Base-by-base conservation (phyloP, 2,888 invertebrate genomes). In the Dermolepida albohirtum region DNA sequence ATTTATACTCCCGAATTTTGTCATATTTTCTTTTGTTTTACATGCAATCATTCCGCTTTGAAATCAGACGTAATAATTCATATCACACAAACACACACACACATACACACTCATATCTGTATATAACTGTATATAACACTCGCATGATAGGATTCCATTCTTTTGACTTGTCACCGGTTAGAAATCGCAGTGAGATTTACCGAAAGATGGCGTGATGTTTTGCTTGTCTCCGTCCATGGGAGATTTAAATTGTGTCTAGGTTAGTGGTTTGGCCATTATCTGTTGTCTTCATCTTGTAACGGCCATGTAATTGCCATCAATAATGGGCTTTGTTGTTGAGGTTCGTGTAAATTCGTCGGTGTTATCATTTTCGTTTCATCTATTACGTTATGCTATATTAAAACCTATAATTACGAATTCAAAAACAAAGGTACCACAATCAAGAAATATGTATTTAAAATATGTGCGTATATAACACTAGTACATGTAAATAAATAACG, bases 141-240 rank as follows among this genome's bases (percentile, higher is more conserved):
- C 39, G 82, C 82, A 81, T 82, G 82, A 78, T 77, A 78, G 74
- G 74, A 73, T 76, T 77, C 78, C 78, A 81, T 82, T 78, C 78
- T 80, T 74, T 74, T 70, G 71, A 70, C 71, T 34, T 72, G 80
- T 80, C 78, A 76, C 77, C 75, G 78, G 78, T 78, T 76, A 74
- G 73, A 74, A 78, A 77, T 78, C 78, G 78, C 77, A 73, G 75
- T 77, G 79, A 82, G 81, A 82, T 83, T 82, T 82, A 83, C 79
- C 81, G 78, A 77, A 76, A 78, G 78, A 82, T 83, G 78, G 82
- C 82, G 83, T 83, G 83, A 81, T 79, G 81, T 79, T 78, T 79
- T 77, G 76, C 77, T 76, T 79, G 79, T 80, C 79, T 79, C 76
- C 79, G 80, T 80, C 79, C 80, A 78, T 75, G 76, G 78, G 77